Conservation (phyloP, 2,888 invertebrate species). For the Dryobota labecula region DNA sequence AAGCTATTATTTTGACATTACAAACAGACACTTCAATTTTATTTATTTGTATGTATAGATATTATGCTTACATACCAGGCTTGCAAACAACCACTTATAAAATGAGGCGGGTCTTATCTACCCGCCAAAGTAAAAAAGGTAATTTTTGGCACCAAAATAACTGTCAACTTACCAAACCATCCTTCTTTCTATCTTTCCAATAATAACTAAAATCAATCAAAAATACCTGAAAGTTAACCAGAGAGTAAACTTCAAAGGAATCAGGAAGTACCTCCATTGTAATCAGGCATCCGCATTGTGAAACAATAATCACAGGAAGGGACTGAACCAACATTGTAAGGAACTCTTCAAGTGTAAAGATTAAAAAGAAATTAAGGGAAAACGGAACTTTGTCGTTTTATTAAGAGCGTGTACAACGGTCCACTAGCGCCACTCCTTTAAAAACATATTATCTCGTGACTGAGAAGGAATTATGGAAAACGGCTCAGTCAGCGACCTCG, state of each 20-base stretch:
- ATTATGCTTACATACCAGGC: too few species aligned
- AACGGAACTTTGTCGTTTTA: constrained; percentile 16
- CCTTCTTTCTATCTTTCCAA: background rate
- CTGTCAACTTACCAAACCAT: background rate
- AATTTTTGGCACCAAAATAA: background rate
- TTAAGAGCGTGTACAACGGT: too few species aligned
- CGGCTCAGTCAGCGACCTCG: too few species aligned
- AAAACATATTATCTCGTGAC: too few species aligned
- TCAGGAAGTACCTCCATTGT: constrained; percentile 28
- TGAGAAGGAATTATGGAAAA: too few species aligned
- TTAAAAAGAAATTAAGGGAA: constrained; percentile 46
- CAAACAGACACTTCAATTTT: too few species aligned
- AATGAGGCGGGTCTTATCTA: background rate
- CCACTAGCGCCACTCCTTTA: too few species aligned
- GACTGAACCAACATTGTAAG: constrained; percentile 42
- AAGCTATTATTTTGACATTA: too few species aligned
- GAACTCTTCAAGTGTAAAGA: constrained; percentile 49
- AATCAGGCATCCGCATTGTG: constrained; percentile 53
- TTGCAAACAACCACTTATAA: background rate
- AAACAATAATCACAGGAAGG: constrained; percentile 56
- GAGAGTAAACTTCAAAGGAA: constrained; percentile 29
- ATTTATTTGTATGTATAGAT: too few species aligned
- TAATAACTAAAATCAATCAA: constrained; percentile 22
- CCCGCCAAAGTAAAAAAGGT: background rate
- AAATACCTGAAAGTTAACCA: constrained; percentile 6